A percentile compares a stretch with the other conserved stretches of the same genome.
phyloP scores from a whole-genome alignment of 2,797 vertebrate species.

The Thaleichthys pacificus region DNA sequence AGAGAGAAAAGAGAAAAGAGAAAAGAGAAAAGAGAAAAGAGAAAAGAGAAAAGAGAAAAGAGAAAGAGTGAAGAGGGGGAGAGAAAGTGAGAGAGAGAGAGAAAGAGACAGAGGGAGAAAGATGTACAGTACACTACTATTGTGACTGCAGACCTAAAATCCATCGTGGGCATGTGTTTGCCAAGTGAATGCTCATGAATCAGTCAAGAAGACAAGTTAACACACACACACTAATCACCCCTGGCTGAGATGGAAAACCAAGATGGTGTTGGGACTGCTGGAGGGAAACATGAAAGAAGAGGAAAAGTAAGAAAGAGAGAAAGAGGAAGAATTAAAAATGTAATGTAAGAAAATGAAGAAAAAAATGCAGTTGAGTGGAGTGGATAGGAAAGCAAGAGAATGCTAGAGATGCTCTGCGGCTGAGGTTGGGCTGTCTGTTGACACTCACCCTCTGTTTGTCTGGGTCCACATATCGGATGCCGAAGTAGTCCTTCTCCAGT shows the following conservation, averaged over 20 bases:
- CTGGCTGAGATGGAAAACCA: neutral
- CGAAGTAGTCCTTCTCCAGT: slow-evolving; percentile 97
- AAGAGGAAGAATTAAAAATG: neutral
- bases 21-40: neutral
- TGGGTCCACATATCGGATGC: slow-evolving; percentile 93
- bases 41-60: neutral
- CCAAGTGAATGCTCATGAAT: neutral
- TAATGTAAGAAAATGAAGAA: slow-evolving; percentile 25
- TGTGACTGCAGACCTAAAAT: neutral
- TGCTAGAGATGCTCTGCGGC: neutral
- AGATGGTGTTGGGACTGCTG: neutral
- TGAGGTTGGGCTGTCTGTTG: neutral
- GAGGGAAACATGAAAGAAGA: neutral
- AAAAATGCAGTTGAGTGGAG: neutral
- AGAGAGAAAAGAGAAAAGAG: neutral
- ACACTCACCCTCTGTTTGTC: slow-evolving; percentile 92
- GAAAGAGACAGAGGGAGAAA: neutral
- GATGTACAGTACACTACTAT: neutral
- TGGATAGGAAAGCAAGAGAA: neutral
- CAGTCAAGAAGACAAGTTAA: neutral
- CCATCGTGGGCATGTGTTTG: neutral
- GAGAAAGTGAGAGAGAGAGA: too few species aligned
- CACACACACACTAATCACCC: neutral
- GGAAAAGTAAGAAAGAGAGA: neutral
- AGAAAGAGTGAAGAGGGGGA: neutral